Evolutionary conservation across 1,140 invertebrate species (phyloP), one percentile per base, ranked within the genome.

Genomic region (Leptestheria dahalacensis): DNA sequence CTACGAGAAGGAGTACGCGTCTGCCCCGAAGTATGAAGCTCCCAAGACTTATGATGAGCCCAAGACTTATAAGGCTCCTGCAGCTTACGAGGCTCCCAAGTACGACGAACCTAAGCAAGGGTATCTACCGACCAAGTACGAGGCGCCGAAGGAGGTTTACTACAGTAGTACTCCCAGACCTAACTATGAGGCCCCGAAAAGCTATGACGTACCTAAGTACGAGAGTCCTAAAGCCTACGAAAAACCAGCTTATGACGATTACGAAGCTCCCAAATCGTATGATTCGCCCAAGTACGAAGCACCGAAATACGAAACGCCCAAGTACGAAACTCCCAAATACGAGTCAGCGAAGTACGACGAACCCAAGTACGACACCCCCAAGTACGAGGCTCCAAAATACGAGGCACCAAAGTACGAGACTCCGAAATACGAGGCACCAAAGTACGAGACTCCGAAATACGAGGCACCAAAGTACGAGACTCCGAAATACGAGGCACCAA

Each of bases 21-120:
- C 25, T n/a, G 24, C 25, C 10, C 25, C 25, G 54, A 18, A 12
- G 1, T 56, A 59, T 28, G 59, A 61, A 58, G 25, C 51, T 15
- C 52, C 52, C n/a, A 25, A 61, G 15, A 25, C n/a, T 56, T 55
- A 57, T 11, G 18, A 49, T 25, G 25, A 41, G 10, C 2, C 41
- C 20, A 9, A 51, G 24, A 23, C 52, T 21, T 61, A 61, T 53
- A 53, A 61, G 24, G 59, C 29, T 28, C 60, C 41, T 20, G 10
- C 60, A 46, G 33, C 33, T 21, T 56, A 61, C 51, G 60, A 61
- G 20, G 59, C 29, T 28, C 59, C 59, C 6, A 54, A 60, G 9
- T 60, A 60, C 26, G 21, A 48, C 21, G 18, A 51, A 20, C 4
- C 58, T 1, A 28, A 1, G 15, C 29, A 25, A 18, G 53, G 21